These are phyloP conservation scores for Nasonia longicornis DNA, from an alignment of 1,140 invertebrate genomes.

Conservation along the genomic window DNA sequence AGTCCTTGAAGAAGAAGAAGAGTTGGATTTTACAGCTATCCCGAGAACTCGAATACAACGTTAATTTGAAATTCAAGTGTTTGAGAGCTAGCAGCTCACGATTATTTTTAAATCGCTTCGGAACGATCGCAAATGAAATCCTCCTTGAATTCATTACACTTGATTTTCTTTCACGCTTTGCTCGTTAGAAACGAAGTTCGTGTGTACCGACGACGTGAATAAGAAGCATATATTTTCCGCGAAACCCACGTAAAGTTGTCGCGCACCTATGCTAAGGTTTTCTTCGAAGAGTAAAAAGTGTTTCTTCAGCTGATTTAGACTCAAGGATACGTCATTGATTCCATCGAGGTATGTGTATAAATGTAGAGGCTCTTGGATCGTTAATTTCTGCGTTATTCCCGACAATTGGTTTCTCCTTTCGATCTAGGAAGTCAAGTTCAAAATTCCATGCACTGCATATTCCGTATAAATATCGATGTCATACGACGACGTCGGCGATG, in stretches of 20 bases:
- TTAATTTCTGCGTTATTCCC: neutral
- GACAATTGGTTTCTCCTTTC: slow-evolving; percentile 18
- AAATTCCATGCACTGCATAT: no score
- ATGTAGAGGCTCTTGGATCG: neutral
- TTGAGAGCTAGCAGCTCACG: neutral
- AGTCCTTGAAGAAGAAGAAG: neutral
- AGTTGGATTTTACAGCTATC: neutral
- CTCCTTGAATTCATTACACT: neutral
- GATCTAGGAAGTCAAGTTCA: neutral
- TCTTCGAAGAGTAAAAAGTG: neutral
- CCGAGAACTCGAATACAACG: no score
- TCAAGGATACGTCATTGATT: neutral
- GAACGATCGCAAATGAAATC: neutral
- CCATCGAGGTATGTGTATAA: neutral
- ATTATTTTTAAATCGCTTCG: neutral
- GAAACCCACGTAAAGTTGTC: no score
- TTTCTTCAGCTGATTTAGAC: neutral
- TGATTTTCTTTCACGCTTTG: neutral
- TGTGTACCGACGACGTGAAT: neutral
- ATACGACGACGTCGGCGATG: neutral
- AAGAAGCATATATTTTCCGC: neutral
- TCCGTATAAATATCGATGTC: slow-evolving; percentile 16
- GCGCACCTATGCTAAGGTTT: neutral
- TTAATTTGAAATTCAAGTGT: neutral
- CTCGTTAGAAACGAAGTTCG: neutral